Percentiles rank a stretch among this genome's conserved stretches.
These are phyloP conservation scores for Drosophila mulleri DNA, from an alignment of 2,888 invertebrate genomes.

Conservation along the genomic window DNA sequence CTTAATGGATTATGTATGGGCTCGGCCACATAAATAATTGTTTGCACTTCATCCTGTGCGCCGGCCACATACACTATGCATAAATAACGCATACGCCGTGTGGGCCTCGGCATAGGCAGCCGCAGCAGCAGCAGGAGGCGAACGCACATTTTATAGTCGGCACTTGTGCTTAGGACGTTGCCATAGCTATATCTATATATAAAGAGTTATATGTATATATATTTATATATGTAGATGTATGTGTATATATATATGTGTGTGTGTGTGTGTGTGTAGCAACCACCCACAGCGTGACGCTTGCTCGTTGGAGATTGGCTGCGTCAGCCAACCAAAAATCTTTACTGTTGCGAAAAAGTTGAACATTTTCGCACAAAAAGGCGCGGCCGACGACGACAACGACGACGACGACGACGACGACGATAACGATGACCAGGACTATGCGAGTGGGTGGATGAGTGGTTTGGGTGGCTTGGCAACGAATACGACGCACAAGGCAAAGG, in stretches of 20 bases:
- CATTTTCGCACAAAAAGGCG: constrained; percentile 78
- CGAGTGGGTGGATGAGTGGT: constrained; percentile 16
- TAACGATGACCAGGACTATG: constrained; percentile 34
- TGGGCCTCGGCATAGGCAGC: constrained; percentile 22
- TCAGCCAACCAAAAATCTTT: constrained; percentile 82
- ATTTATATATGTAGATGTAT: constrained; percentile 1
- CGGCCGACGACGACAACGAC: constrained; percentile 55
- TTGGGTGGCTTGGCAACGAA: constrained; percentile 23
- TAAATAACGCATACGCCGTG: constrained; percentile 70
- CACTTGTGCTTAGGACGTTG: constrained; percentile 60
- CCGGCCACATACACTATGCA: constrained; percentile 39
- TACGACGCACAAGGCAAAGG: constrained; percentile 57
- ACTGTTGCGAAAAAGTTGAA: constrained; percentile 80
- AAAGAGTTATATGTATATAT: constrained; percentile 10
- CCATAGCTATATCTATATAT: constrained; percentile 33
- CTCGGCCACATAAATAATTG: constrained; percentile 50
- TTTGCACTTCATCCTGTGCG: constrained; percentile 22
- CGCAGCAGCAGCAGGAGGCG: constrained; percentile 17
- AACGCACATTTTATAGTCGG: constrained; percentile 60
- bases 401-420: constrained; percentile 36
- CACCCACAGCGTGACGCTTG: constrained; percentile 37
- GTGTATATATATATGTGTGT: not conserved
- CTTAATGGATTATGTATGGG: constrained; percentile 54
- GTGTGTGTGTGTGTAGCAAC: constrained; percentile 17
- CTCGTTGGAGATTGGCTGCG: constrained; percentile 78